phyloP scores from a whole-genome alignment of 2,113 vertebrate genomes.

The Chamaetylas fuelleborni region DNA sequence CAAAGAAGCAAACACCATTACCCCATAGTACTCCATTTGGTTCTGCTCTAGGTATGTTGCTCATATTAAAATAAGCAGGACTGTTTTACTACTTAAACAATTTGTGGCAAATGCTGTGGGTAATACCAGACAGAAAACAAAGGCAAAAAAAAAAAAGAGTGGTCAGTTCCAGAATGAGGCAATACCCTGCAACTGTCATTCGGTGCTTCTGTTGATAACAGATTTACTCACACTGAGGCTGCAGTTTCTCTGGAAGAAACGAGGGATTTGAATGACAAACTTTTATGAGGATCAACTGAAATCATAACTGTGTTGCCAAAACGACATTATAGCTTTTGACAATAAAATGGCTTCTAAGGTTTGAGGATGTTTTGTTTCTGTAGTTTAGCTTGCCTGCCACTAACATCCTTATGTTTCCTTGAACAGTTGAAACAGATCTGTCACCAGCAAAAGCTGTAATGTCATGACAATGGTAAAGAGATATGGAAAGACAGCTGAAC shows the following conservation, averaged over 20 bases:
- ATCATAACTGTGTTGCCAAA: neutral
- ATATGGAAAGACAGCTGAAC: neutral
- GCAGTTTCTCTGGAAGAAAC: neutral
- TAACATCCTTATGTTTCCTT: neutral
- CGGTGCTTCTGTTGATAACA: fast-evolving
- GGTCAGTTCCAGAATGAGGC: neutral
- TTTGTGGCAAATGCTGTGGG: neutral
- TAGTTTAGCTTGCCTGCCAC: neutral
- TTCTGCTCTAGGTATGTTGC: neutral
- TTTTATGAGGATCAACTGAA: neutral
- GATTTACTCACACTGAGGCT: neutral
- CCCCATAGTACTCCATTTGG: neutral
- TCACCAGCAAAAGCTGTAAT: neutral
- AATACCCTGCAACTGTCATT: neutral
- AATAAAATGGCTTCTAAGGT: neutral
- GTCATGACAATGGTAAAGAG: neutral
- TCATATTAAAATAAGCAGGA: neutral
- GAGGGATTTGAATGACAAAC: neutral
- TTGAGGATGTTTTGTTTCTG: neutral
- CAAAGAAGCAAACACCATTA: neutral
- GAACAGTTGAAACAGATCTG: neutral
- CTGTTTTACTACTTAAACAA: neutral
- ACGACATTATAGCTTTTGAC: neutral
- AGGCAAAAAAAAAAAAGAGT: neutral
- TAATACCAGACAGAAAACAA: neutral